Evolutionary conservation across 2,113 vertebrate genomes (phyloP), one percentile per base, ranked within the genome.

Genomic region (Centropristis striata): DNA sequence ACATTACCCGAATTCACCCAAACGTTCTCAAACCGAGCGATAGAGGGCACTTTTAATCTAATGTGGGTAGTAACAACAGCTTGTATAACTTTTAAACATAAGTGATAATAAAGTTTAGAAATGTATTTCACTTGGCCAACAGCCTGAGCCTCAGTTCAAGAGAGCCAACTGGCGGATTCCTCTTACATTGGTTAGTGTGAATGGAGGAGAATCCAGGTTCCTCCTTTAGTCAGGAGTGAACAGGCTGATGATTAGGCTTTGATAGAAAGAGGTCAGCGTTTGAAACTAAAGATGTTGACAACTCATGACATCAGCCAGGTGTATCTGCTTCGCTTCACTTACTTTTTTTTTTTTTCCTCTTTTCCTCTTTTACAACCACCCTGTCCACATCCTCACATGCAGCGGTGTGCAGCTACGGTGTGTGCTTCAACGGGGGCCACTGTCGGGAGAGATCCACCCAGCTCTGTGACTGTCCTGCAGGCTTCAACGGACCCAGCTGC

Each of bases 401-500:
- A 97, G 97, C 95, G 0, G 14, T 84, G 75, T 97, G 96, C 46
- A 90, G 83, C 21, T 75, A 88, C 0, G 88, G 94, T 0, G 53
- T 96, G 63, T 98, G 96, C 64, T 95, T 97, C 89, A 96, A 96
- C 0, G 93, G 96, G 0, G 96, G 96, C 23, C 95, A 51, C 0
- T 97, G 97, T 59, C 15, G 25, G 1, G 92, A 94, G 46, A 94
- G 94, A 47, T 94, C 94, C 3, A 79, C 89, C 0, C 95, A 93
- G 90, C 93, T 86, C 0, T 98, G 97, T 10, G 93, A 71, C 46
- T 98, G 96, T 83, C 90, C 96, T 27, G 39, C 85, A 0, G 96
- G 96, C 1, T 98, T 97, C 90, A 96, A 90, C 3, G 96, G 97
- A 0, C 92, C 97, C 60, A 96, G 90, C 92, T 97, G 97, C 65